Evolutionary conservation across 2,888 invertebrate genomes (phyloP).

Genomic region (Sarcophaga subvicina): DNA sequence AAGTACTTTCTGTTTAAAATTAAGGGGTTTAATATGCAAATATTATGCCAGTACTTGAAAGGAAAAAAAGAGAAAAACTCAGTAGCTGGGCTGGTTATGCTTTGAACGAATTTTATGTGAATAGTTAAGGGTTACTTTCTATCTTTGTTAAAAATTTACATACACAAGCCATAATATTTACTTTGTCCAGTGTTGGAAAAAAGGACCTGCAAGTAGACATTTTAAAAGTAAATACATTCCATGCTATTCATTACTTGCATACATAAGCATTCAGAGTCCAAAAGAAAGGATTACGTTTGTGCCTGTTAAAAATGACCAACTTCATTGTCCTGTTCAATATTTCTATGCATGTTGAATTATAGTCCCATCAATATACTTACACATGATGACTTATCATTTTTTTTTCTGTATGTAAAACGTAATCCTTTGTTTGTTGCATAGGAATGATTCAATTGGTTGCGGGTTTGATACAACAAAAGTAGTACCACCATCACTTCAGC

Average conservation of each 20-base stretch:
- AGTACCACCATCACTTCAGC: not conserved
- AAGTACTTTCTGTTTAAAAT: not conserved
- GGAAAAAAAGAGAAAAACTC: not conserved
- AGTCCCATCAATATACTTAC: conserved; percentile 15
- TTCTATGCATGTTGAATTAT: conserved; percentile 28
- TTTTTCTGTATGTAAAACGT: conserved; percentile 1
- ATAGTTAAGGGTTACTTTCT: conserved; percentile 30
- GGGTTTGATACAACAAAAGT: conserved; percentile 34
- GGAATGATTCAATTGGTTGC: conserved; percentile 46
- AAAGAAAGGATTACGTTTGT: conserved; percentile 42
- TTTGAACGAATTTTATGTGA: conserved; percentile 1
- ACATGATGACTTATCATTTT: conserved; percentile 58
- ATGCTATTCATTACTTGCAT: conserved; percentile 6
- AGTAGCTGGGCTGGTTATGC: conserved; percentile 32
- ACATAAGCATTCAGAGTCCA: not conserved
- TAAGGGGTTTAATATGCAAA: conserved; percentile 11
- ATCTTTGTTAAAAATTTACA: conserved; percentile 19
- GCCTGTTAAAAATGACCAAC: conserved; percentile 9
- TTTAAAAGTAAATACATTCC: too few species aligned
- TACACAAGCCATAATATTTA: conserved; percentile 8
- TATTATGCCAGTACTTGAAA: not conserved
- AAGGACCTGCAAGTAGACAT: conserved; percentile 38
- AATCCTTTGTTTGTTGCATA: conserved; percentile 44
- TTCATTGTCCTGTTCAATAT: conserved; percentile 22
- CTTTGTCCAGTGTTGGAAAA: conserved; percentile 7